Evolutionary conservation across 2,113 vertebrate species (phyloP), one percentile per base, ranked within the genome.

Genomic region (Pleuronectes platessa): DNA sequence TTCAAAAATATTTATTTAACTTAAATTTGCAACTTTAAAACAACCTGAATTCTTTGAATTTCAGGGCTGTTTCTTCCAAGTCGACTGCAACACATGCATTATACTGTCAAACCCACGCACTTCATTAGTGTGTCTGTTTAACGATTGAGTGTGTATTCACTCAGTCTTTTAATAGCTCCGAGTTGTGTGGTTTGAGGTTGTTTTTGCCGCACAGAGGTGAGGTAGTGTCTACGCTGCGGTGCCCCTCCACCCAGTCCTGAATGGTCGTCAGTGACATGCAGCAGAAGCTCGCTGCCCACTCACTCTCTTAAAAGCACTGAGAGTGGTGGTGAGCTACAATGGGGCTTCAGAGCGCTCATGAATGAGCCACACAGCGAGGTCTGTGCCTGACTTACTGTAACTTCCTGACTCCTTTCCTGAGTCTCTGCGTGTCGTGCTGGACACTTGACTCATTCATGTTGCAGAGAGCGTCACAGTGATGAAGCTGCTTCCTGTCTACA

Each of bases 341-440:
- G 71, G 76, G 42, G 40, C 90, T 89, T 92, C 92, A 93, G 81
- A 92, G 59, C 55, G 61, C 37, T 68, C 24, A 60, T 87, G 81
- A 89, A 86, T 86, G 82, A 61, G 54, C 81, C 49, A 63, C 68
- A 77, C 72, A 86, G 49, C 53, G 74, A 76, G 26, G 62, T 53
- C 53, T 66, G 42, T 24, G n/a, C 26, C 45, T 31, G 27, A 21
- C n/a, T 26, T 20, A 7, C 71, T 66, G 84, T 80, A 17, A 72
- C 69, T 84, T 87, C 81, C 82, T 65, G 79, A 26, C 74, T 74
- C 40, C 66, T 58, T 56, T 20, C 15, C 53, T 58, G 67, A 63
- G 51, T 79, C 62, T 2, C 11, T 18, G 64, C 18, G 6, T 64
- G 31, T 47, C 27, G 53, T 51, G 35, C 47, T 23, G 66, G 21